phyloP scores from a whole-genome alignment of 2,888 invertebrate species.

The Carterocephalus palaemon region DNA sequence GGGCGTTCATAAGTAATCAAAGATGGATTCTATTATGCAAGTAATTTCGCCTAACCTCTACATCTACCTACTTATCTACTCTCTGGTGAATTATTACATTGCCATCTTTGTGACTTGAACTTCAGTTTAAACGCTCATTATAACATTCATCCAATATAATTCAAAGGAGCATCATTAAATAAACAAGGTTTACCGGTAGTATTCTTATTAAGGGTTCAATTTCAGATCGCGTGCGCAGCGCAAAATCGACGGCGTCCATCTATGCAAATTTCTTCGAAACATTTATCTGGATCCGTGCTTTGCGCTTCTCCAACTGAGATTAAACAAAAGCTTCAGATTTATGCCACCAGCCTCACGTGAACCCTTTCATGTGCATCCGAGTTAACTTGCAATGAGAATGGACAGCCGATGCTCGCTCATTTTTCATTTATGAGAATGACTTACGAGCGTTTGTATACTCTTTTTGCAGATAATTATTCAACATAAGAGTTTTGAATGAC shows the following conservation, averaged over 20 bases:
- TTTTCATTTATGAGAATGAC: constrained; percentile 39
- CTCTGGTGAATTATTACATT: too few species aligned
- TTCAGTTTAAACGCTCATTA: background rate
- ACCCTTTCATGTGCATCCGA: constrained; percentile 37
- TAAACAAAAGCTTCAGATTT: constrained; percentile 54
- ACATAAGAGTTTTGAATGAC: constrained; percentile 31
- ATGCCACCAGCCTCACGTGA: constrained; percentile 44
- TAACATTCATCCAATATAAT: background rate
- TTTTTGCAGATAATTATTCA: constrained; percentile 31
- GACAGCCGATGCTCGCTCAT: constrained; percentile 41
- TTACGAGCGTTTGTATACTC: constrained; percentile 44
- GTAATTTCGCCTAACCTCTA: too few species aligned
- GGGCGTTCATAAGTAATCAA: too few species aligned
- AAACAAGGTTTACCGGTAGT: background rate
- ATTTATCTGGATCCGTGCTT: constrained; percentile 66
- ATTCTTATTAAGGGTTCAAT: constrained; percentile 22
- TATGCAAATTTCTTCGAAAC: constrained; percentile 77
- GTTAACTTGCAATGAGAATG: constrained; percentile 35
- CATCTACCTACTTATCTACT: too few species aligned
- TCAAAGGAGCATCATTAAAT: background rate
- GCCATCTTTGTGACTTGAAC: background rate
- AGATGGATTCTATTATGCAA: too few species aligned
- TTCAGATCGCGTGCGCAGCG: constrained; percentile 48
- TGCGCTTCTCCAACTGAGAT: constrained; percentile 55
- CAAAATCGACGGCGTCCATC: constrained; percentile 69